Percentiles rank a stretch among this genome's conserved stretches.
Evolutionary conservation across 2,888 invertebrate genomes (phyloP).

Genomic region (Byasa hedistus): DNA sequence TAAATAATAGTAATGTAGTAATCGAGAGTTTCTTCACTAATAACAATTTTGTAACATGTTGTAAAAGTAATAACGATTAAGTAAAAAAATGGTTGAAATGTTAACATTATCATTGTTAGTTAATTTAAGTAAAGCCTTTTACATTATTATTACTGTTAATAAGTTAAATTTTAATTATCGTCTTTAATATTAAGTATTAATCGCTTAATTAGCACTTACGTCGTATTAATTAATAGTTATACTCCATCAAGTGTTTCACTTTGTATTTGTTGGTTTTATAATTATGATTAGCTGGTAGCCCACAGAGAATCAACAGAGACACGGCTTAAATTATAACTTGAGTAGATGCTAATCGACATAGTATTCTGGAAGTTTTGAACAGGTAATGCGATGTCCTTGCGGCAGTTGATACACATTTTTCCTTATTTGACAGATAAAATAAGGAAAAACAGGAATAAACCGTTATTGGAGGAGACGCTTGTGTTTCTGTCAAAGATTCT

Average conservation of each 20-base stretch:
- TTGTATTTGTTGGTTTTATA: not conserved
- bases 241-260: not conserved
- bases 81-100: not conserved
- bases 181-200: conserved; percentile 4
- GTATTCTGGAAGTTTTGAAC: not conserved
- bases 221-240: conserved; percentile 8
- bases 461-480: too few species aligned
- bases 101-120: not conserved
- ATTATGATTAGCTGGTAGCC: not conserved
- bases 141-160: not conserved
- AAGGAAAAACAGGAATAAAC: too few species aligned
- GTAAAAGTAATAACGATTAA: not conserved
- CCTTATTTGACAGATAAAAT: too few species aligned
- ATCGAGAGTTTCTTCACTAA: not conserved
- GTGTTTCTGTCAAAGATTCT: too few species aligned
- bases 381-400: too few species aligned
- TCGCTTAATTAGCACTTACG: conserved; percentile 16
- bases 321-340: not conserved
- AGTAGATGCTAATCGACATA: not conserved
- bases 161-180: conserved; percentile 5
- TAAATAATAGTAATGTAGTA: not conserved
- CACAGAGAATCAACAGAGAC: not conserved
- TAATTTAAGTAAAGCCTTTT: not conserved
- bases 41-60: not conserved
- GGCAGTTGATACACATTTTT: too few species aligned